Base-by-base conservation (phyloP, 1,140 invertebrate genomes). In the Drosophila rhopaloa region DNA sequence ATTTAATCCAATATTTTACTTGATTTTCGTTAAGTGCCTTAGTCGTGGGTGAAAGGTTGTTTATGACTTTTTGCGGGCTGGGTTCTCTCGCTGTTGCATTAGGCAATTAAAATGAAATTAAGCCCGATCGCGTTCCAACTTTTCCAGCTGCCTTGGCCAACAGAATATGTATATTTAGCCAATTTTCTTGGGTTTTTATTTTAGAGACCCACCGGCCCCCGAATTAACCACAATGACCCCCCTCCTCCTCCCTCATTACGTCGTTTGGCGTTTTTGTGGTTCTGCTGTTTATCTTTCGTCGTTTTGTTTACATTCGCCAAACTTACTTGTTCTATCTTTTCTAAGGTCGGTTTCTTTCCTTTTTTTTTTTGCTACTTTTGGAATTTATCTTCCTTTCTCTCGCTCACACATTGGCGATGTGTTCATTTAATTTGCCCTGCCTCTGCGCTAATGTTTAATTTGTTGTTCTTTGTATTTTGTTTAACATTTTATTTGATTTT, bases 261-360 rank as follows among this genome's bases (percentile, higher is more conserved):
- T 65, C 27, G 70, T 53, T 61, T 71, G 59, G 35, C 55, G 58
- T 41, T 86, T 79, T 79, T 80, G 78, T 55, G 83, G 79, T 48
- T 88, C 83, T 86, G 84, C 80, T 86, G 83, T 86, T 86, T 86
- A 86, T 86, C 83, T 86, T 89, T 89, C 80, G 76, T 80, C 76
- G 76, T 63, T 84, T 89, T 86, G 83, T 86, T 86, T 86, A 86
- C 84, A 80, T 86, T 88, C 79, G 61, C 78, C 55, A 78, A 79
- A 60, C 67, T 60, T 48, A 61, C 67, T 58, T 32, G 40, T 48
- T 53, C 48, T 62, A 43, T 61, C 61, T 37, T 62, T 32, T 29
- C 40, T 53, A 19, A 61, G 35, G 65, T 54, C 29, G 37, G 27
- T 40, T 29, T 70, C 38, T 65, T 41, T 53, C 46, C 13, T 27